phyloP scores from a whole-genome alignment of 2,113 vertebrate genomes.

The Menura novaehollandiae region DNA sequence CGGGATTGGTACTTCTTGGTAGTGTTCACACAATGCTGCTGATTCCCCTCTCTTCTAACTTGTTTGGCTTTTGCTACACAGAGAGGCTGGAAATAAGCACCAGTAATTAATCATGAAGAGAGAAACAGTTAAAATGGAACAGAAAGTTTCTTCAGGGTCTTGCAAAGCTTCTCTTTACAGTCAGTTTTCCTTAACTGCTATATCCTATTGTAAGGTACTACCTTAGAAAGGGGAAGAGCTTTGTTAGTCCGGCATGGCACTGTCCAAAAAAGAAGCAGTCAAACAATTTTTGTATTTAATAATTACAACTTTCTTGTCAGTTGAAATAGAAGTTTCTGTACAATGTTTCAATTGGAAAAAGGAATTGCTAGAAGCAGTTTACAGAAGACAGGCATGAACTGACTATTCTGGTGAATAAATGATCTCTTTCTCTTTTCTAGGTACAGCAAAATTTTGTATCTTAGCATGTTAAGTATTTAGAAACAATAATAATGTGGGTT shows the following conservation, averaged over 20 bases:
- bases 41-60: fast-evolving
- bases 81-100: neutral
- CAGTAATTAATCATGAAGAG: neutral
- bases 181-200: neutral
- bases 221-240: neutral
- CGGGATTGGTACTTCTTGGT: neutral
- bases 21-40: neutral
- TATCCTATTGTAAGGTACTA: neutral
- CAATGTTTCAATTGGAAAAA: neutral
- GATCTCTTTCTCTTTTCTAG: neutral
- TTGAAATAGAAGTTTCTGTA: neutral
- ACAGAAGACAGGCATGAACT: neutral
- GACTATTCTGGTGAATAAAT: neutral
- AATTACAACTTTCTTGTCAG: neutral
- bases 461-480: neutral
- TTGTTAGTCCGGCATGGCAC: neutral
- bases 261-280: neutral
- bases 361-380: neutral
- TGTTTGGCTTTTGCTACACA: neutral
- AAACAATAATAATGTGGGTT: neutral
- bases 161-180: neutral
- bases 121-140: neutral
- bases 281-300: neutral
- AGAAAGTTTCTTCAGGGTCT: neutral
- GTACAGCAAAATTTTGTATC: neutral